Evolutionary conservation across 1,140 invertebrate genomes (phyloP).

Genomic region (Adelges cooleyi): DNA sequence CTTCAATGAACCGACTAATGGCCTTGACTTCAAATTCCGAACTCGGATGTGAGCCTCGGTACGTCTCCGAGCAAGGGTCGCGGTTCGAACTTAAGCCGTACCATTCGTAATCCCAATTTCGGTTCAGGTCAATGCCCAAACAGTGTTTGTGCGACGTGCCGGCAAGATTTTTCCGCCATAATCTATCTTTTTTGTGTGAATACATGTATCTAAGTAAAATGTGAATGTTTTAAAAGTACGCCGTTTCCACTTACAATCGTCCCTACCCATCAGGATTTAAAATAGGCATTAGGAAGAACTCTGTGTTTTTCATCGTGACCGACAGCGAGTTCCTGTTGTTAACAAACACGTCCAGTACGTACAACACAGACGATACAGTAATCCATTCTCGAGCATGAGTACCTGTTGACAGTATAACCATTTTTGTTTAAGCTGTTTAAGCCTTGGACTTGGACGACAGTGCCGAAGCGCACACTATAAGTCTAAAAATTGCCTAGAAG

Average conservation of each 20-base stretch:
- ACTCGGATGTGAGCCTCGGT: background rate
- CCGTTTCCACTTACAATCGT: no score
- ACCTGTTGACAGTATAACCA: constrained; percentile 36
- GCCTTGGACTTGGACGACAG: no score
- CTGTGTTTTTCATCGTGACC: constrained; percentile 50
- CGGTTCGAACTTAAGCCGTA: background rate
- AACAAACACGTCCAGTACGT: constrained; percentile 58
- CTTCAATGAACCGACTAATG: background rate
- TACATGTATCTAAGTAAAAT: constrained; percentile 51
- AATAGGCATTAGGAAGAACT: constrained; percentile 47
- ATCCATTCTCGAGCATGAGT: constrained; percentile 71
- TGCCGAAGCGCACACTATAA: no score
- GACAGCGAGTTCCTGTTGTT: constrained; percentile 56
- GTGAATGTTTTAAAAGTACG: no score
- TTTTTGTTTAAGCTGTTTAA: no score
- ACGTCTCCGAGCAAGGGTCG: background rate
- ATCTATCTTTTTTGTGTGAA: constrained; percentile 47
- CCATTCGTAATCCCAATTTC: constrained; percentile 59
- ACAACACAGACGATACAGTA: constrained; percentile 53
- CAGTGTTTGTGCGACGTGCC: constrained; percentile 23
- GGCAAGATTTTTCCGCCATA: constrained; percentile 58
- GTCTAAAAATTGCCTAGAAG: no score
- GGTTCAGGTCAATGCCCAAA: constrained; percentile 52
- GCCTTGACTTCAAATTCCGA: constrained; percentile 13
- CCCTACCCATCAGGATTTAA: constrained; percentile 52